Percentiles rank a stretch among this genome's conserved stretches.
These are phyloP conservation scores for Geopemphigus sp. DNA, from an alignment of 1,140 invertebrate species.

Conservation along the genomic window DNA sequence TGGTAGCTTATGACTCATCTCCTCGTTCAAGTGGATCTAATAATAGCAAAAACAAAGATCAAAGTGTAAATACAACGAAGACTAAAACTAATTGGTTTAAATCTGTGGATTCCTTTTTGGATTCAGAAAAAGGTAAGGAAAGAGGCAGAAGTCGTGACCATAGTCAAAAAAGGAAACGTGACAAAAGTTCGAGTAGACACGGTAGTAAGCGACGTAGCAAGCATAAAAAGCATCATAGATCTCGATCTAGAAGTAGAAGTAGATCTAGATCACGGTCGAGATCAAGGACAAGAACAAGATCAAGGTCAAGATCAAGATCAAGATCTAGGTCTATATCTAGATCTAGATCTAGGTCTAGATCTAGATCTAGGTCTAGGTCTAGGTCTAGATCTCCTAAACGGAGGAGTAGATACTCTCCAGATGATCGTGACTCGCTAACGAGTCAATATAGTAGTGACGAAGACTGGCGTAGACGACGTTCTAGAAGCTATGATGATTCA, in stretches of 20 bases:
- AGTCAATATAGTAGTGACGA: slow-evolving; percentile 45
- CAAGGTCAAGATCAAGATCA: too few relatives aligned
- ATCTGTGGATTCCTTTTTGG: slow-evolving; percentile 29
- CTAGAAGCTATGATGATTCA: slow-evolving; percentile 23
- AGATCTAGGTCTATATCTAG: too few relatives aligned
- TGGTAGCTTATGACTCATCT: slow-evolving; percentile 44
- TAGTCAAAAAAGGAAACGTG: slow-evolving; percentile 33
- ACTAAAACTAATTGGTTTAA: slow-evolving; percentile 34
- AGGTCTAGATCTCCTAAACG: slow-evolving; percentile 20
- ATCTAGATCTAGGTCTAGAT: slow-evolving; percentile 20
- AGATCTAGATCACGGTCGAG: slow-evolving; percentile 3
- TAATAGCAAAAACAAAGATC: slow-evolving; percentile 27
- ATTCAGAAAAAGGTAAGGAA: slow-evolving; percentile 30
- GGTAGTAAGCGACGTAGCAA: slow-evolving; percentile 27
- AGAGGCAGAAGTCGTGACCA: slow-evolving; percentile 7
- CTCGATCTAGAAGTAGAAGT: slow-evolving; percentile 30
- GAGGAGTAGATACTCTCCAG: slow-evolving; percentile 23
- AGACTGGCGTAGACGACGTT: slow-evolving; percentile 24
- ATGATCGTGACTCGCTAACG: slow-evolving; percentile 36
- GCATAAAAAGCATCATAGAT: slow-evolving; percentile 41
- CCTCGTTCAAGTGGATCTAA: slow-evolving; percentile 40
- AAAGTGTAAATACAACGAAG: slow-evolving; percentile 8
- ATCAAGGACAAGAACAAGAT: too few relatives aligned
- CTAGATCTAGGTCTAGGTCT: slow-evolving; percentile 3
- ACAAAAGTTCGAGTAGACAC: slow-evolving; percentile 36